A percentile compares a stretch with the other conserved stretches of the same genome.
Evolutionary conservation across 2,797 vertebrate species (phyloP).

Genomic region (Siniperca obscura): DNA sequence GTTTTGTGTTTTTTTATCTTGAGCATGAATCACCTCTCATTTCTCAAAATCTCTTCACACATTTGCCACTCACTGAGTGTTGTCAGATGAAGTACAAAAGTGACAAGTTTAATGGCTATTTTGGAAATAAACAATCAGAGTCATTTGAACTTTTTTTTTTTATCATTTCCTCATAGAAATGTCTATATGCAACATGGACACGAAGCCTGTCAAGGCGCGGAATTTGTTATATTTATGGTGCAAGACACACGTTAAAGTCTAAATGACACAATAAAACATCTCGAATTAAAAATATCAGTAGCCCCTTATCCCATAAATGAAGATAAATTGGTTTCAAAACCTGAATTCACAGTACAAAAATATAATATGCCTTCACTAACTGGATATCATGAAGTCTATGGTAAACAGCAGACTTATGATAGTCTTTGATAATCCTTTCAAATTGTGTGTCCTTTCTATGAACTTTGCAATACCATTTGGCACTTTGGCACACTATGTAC

Average conservation of each 20-base stretch:
- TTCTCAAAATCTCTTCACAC: slow-evolving; percentile 46
- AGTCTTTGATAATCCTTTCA: slow-evolving; percentile 67
- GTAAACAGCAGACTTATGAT: slow-evolving; percentile 73
- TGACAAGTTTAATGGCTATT: slow-evolving; percentile 49
- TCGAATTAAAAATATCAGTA: slow-evolving; percentile 86
- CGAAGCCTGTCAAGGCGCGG: slow-evolving; percentile 67
- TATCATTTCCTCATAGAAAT: slow-evolving; percentile 62
- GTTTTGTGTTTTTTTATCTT: slow-evolving; percentile 21
- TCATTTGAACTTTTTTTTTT: slow-evolving; percentile 37
- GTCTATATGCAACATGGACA: slow-evolving; percentile 56
- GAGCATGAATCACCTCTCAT: slow-evolving; percentile 39
- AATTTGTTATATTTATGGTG: slow-evolving; percentile 65
- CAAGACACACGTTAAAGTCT: slow-evolving; percentile 76
- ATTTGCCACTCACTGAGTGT: slow-evolving; percentile 71
- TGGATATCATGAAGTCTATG: slow-evolving; percentile 75
- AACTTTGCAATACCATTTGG: slow-evolving; percentile 80
- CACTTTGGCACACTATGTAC: slow-evolving; percentile 84
- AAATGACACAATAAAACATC: slow-evolving; percentile 81
- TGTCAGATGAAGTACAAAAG: slow-evolving; percentile 69
- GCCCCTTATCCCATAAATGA: slow-evolving; percentile 89
- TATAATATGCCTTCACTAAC: slow-evolving; percentile 85
- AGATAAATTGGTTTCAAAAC: slow-evolving; percentile 85
- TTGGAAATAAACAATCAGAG: slow-evolving; percentile 43
- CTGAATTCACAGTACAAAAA: slow-evolving; percentile 89
- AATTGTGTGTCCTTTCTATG: slow-evolving; percentile 64